Percentiles rank a stretch among this genome's conserved stretches.
Evolutionary conservation across 2,888 invertebrate species (phyloP).

Genomic region (Agriopis leucophaearia): DNA sequence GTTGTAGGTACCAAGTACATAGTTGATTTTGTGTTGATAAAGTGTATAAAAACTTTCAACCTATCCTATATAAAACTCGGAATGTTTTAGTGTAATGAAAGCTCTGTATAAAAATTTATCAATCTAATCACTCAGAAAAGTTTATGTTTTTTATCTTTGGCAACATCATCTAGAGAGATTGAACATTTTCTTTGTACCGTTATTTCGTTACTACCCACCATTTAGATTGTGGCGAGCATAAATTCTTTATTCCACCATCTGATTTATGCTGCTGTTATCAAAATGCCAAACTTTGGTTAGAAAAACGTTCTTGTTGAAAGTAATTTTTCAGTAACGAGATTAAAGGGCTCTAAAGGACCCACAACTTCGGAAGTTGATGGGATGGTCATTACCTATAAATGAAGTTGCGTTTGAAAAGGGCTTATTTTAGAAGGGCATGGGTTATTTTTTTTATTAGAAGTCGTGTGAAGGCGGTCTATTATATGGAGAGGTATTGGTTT

Average conservation of each 20-base stretch:
- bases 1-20: no score
- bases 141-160: conserved; percentile 8
- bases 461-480: conserved; percentile 23
- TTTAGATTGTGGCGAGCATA: conserved; percentile 37
- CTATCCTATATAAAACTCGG: background rate
- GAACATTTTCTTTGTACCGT: conserved; percentile 13
- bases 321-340: conserved; percentile 53
- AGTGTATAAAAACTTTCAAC: background rate
- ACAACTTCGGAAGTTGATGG: conserved; percentile 43
- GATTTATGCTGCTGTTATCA: conserved; percentile 53
- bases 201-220: conserved; percentile 31
- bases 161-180: conserved; percentile 10
- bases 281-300: conserved; percentile 41
- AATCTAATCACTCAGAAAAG: conserved; percentile 1
- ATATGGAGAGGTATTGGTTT: conserved; percentile 19
- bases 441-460: conserved; percentile 37
- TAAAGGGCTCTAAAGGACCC: conserved; percentile 48
- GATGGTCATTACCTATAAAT: conserved; percentile 48
- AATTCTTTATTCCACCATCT: conserved; percentile 44
- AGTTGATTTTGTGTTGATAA: background rate
- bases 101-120: background rate
- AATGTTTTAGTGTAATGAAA: conserved; percentile 3
- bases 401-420: conserved; percentile 43
- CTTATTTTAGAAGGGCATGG: conserved; percentile 35
- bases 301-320: conserved; percentile 48